phyloP scores from a whole-genome alignment of 2,113 vertebrate genomes.

The Phoenicopterus ruber region DNA sequence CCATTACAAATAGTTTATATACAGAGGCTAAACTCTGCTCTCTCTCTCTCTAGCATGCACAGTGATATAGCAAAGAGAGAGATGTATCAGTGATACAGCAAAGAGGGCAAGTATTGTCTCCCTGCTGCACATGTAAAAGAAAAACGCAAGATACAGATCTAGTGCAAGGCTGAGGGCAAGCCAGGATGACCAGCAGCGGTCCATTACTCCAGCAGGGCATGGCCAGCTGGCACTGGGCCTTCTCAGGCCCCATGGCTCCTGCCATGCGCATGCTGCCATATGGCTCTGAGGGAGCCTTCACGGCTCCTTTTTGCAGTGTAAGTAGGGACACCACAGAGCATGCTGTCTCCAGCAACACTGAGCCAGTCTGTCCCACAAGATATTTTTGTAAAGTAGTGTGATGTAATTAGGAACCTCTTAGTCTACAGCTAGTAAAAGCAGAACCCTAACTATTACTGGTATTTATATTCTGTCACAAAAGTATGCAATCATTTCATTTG shows the following conservation, averaged over 20 bases:
- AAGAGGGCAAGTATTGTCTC: neutral
- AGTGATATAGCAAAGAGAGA: neutral
- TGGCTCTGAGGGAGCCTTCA: neutral
- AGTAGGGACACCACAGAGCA: neutral
- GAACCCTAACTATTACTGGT: neutral
- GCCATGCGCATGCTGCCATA: neutral
- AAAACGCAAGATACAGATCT: neutral
- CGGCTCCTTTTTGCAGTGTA: neutral
- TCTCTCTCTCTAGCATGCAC: accelerated
- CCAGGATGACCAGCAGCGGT: neutral
- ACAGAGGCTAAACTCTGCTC: neutral
- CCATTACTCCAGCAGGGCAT: neutral
- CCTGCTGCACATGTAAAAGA: neutral
- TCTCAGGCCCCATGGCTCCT: neutral
- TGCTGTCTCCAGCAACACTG: neutral
- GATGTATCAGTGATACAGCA: accelerated
- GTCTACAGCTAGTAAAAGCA: neutral
- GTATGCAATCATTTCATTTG: neutral
- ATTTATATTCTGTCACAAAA: neutral
- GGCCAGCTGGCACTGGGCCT: neutral
- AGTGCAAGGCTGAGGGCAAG: neutral
- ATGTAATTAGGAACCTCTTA: neutral
- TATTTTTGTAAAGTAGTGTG: neutral
- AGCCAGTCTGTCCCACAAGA: neutral
- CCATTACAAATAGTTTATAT: neutral